Percentiles rank a stretch among this genome's conserved stretches.
Conservation (phyloP, 2,888 invertebrate genomes). For the Muscina levida region DNA sequence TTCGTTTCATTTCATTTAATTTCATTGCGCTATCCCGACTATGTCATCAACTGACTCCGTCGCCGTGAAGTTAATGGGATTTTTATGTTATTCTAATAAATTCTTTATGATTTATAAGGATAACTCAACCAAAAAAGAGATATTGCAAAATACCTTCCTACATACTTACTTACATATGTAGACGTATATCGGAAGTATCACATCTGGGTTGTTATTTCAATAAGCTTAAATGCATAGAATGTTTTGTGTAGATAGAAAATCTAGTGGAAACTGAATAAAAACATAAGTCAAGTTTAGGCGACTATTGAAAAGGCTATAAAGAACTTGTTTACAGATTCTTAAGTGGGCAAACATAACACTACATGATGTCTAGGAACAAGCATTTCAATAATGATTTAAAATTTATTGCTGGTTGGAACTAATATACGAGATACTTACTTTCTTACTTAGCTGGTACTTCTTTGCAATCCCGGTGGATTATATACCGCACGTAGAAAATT, state of each 20-base stretch:
- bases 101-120: conserved; percentile 48
- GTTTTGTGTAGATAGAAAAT: not conserved
- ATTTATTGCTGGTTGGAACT: too few relatives aligned
- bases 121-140: conserved; percentile 1
- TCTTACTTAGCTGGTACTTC: too few relatives aligned
- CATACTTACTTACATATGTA: not conserved
- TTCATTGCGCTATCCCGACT: conserved; percentile 5
- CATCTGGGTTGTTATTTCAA: not conserved
- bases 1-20: conserved; percentile 2
- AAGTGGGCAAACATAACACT: too few relatives aligned
- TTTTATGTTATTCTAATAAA: conserved; percentile 50
- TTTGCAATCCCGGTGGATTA: too few relatives aligned
- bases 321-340: too few relatives aligned
- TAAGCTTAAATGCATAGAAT: not conserved
- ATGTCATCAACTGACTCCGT: not conserved
- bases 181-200: too few relatives aligned
- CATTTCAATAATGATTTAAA: too few relatives aligned
- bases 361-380: too few relatives aligned
- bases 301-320: not conserved
- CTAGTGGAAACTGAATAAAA: not conserved
- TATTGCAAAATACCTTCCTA: not conserved
- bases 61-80: conserved; percentile 29
- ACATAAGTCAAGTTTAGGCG: not conserved
- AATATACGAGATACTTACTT: too few relatives aligned
- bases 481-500: too few relatives aligned